Percentiles rank a stretch among this genome's conserved stretches.
phyloP scores from a whole-genome alignment of 2,113 vertebrate genomes.

The Tretioscincus oriximinensis region DNA sequence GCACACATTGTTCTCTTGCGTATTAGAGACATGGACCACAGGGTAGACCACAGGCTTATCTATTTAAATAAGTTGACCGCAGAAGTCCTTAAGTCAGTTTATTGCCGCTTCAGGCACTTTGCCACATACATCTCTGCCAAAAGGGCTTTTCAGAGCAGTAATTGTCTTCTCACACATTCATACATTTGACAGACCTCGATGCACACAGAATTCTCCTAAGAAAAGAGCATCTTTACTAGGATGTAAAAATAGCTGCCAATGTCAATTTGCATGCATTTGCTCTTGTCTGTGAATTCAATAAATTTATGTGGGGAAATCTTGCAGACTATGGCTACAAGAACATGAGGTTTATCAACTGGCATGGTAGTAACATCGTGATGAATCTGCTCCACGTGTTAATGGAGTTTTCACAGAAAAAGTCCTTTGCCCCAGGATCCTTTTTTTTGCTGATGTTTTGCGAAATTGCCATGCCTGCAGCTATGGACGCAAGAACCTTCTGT shows the following conservation, averaged over 20 bases:
- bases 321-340: not conserved
- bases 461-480: too few species aligned
- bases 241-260: constrained; percentile 23
- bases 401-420: too few species aligned
- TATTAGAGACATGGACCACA: not conserved
- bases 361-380: too few species aligned
- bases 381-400: too few species aligned
- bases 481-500: too few species aligned
- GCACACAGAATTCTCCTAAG: not conserved
- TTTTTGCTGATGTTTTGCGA: too few species aligned
- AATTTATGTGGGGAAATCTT: constrained; percentile 21
- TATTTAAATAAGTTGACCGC: not conserved
- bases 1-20: not conserved
- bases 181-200: not conserved
- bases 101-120: not conserved
- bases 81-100: not conserved
- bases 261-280: constrained; percentile 28
- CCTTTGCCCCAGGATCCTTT: too few species aligned
- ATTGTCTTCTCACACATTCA: not conserved
- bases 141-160: not conserved
- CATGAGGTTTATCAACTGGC: too few species aligned
- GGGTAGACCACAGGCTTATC: not conserved
- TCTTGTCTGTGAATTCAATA: not conserved
- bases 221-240: constrained; percentile 1
- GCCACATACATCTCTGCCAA: not conserved